Conservation (phyloP, 2,113 vertebrate genomes). For the Gasterosteus nipponicus region DNA sequence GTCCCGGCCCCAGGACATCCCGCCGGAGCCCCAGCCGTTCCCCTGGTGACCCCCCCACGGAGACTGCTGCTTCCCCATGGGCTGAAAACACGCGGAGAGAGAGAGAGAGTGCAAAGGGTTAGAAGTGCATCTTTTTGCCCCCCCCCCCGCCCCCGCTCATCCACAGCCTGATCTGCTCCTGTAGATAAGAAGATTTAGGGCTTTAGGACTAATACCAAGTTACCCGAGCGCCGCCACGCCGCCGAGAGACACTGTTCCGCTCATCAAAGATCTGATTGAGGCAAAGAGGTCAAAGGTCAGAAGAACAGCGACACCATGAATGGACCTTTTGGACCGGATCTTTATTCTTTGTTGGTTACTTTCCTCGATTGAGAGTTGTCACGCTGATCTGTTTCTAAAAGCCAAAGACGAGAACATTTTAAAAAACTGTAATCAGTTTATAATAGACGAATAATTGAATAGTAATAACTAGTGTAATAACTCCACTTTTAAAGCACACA, state of each 20-base stretch:
- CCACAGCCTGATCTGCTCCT: constrained; percentile 59
- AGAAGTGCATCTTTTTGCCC: background rate
- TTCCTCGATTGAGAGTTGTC: background rate
- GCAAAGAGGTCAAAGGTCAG: constrained; percentile 46
- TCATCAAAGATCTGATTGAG: background rate
- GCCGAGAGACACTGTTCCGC: too few species aligned
- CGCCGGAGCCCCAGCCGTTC: constrained; percentile 92
- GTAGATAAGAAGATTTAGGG: constrained; percentile 81
- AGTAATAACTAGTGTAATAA: too few species aligned
- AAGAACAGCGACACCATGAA: constrained; percentile 10
- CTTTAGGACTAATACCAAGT: constrained; percentile 78
- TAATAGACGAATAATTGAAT: too few species aligned
- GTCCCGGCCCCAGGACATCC: constrained; percentile 95
- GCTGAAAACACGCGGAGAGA: constrained; percentile 73
- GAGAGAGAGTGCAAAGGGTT: background rate
- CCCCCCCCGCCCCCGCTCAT: background rate
- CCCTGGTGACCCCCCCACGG: constrained; percentile 95
- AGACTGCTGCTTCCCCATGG: constrained; percentile 95
- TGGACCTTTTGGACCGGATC: background rate
- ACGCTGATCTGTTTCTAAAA: too few species aligned
- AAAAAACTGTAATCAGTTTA: too few species aligned
- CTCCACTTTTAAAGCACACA: background rate
- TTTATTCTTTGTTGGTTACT: background rate
- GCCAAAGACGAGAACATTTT: too few species aligned
- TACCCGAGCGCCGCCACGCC: constrained; percentile 57